phyloP scores from a whole-genome alignment of 2,888 invertebrate species.

The Ditylenchus weischeri region DNA sequence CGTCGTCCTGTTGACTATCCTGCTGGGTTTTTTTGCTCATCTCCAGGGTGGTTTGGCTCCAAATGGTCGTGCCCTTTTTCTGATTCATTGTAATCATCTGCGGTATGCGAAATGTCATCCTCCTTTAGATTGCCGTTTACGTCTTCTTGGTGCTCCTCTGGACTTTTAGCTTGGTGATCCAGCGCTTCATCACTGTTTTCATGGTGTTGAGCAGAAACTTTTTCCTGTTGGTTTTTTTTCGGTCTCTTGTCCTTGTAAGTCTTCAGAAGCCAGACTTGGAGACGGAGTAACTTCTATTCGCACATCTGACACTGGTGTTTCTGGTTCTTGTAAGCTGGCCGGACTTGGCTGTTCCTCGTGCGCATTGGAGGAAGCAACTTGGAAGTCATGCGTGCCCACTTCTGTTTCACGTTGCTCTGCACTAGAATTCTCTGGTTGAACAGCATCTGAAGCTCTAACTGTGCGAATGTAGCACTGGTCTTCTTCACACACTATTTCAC shows the following conservation, averaged over 20 bases:
- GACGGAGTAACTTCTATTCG: background rate
- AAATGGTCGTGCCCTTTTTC: too few relatives aligned
- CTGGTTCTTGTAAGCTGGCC: background rate
- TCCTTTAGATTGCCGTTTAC: slow-evolving; percentile 9
- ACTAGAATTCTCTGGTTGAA: too few relatives aligned
- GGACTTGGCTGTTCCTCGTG: too few relatives aligned
- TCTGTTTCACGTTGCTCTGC: background rate
- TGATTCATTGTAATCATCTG: background rate
- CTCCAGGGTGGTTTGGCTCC: background rate
- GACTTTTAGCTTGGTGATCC: slow-evolving; percentile 8
- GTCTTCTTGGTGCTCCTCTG: slow-evolving; percentile 12
- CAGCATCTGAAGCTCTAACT: too few relatives aligned
- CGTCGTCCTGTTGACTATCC: background rate
- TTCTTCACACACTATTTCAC: background rate
- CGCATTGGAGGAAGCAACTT: background rate
- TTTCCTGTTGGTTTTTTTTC: background rate
- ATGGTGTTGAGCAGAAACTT: too few relatives aligned
- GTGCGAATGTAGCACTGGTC: background rate
- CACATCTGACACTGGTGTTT: background rate
- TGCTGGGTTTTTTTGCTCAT: background rate
- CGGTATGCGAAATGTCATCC: background rate
- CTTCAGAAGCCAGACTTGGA: slow-evolving; percentile 3
- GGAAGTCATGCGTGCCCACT: background rate
- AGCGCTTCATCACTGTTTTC: too few relatives aligned
- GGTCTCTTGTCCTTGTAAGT: background rate